Conservation (phyloP, 2,797 vertebrate genomes). For the Leptodactylus fallax region DNA sequence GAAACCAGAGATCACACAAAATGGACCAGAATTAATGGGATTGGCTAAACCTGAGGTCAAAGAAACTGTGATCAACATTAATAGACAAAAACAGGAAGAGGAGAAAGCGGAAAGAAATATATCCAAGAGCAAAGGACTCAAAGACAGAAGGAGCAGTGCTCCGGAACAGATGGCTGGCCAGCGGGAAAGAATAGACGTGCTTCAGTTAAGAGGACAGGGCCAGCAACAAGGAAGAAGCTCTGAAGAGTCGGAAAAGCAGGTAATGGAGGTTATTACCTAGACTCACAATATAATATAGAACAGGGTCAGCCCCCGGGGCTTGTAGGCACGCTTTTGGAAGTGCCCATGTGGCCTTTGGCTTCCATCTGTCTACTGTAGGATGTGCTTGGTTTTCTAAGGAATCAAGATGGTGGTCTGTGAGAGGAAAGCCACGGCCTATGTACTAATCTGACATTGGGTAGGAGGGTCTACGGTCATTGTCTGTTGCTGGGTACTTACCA, state of each 20-base stretch:
- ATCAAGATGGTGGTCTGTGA: not conserved
- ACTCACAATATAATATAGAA: not conserved
- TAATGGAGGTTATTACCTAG: not conserved
- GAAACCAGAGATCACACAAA: constrained; percentile 60
- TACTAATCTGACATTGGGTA: no score
- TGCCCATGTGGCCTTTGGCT: not conserved
- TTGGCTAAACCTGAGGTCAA: constrained; percentile 64
- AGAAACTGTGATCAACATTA: constrained; percentile 43
- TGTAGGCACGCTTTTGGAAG: no score
- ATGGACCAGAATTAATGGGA: constrained; percentile 63
- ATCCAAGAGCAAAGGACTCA: constrained; percentile 63
- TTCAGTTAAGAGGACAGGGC: constrained; percentile 58
- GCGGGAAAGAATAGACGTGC: constrained; percentile 66
- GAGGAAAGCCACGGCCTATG: no score
- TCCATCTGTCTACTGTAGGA: not conserved
- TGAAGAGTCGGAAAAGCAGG: constrained; percentile 32
- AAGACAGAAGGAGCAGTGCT: constrained; percentile 54
- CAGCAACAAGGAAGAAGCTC: not conserved
- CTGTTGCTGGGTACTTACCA: no score
- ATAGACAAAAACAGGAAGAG: constrained; percentile 62
- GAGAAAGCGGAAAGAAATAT: constrained; percentile 67
- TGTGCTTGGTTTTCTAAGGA: not conserved
- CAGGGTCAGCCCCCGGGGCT: not conserved
- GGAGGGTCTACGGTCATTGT: no score
- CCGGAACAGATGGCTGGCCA: constrained; percentile 67